Base-by-base conservation (phyloP, 2,888 invertebrate species). In the Latrodectus hesperus region DNA sequence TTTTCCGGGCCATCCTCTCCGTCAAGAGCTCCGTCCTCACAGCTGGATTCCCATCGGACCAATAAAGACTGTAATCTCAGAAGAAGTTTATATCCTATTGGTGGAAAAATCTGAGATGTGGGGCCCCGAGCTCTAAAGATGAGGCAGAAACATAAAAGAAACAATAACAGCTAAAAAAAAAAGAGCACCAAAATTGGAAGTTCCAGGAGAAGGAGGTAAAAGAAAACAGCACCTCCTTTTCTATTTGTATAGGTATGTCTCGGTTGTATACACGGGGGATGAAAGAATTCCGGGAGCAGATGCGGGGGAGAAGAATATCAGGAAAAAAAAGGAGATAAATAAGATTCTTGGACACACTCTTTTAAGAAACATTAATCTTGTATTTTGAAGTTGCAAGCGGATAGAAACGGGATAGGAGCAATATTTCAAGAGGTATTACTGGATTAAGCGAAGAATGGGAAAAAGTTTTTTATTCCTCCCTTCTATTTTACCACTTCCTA, bases 351-450 rank as follows among this genome's bases (percentile, higher is more conserved):
- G 49, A 80, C 76, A 81, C 86, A 86, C 86, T 85, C 86, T 86
- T 81, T 86, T 86, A 86, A 86, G 86, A 81, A 81, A 86, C 77
- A 86, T 86, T 86, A 81, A 86, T 86, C 86, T 86, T 86, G 76
- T 86, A 81, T 86, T 86, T 81, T 86, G 81, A 81, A 86, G 86
- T 86, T 86, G 81, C 49, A 72, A 80, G 52, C n/a, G 86, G 76
- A 86, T 86, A 75, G 75, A 71, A 65, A 71, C 67, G 22, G 52
- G 81, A 81, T 77, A 86, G 86, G 77, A 52, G 81, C 81, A 86
- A 86, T 86, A 80, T 86, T 86, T 86, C 86, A 81, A 86, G 80
- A 77, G 86, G 86, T 86, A 86, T 86, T 86, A 81, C 77, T 81
- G 86, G 81, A 86, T 86, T 86, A 86, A 60, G 81, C 64, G 86